These are phyloP conservation scores for Drosophila suzukii DNA, from an alignment of 1,140 invertebrate genomes.

Conservation along the genomic window DNA sequence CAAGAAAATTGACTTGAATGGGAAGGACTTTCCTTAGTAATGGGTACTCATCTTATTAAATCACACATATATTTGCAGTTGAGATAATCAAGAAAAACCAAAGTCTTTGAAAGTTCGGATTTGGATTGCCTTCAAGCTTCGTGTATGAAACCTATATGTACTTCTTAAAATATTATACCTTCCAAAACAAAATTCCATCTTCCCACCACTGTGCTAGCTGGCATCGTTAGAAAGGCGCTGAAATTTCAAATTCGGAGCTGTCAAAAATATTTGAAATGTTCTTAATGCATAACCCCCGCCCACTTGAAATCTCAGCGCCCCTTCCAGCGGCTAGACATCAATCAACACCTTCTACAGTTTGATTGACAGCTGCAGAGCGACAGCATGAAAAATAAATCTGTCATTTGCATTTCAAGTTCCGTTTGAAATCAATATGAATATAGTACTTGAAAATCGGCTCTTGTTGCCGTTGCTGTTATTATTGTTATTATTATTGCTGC, in stretches of 20 bases:
- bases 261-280: slow-evolving; percentile 54
- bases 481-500: slow-evolving; percentile 55
- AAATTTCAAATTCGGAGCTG: slow-evolving; percentile 36
- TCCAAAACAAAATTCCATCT: neutral
- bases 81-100: too few relatives aligned
- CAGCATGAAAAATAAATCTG: slow-evolving; percentile 76
- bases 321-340: slow-evolving; percentile 65
- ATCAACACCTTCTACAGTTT: slow-evolving; percentile 75
- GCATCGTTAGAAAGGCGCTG: neutral
- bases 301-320: neutral
- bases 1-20: too few relatives aligned
- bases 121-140: too few relatives aligned
- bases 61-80: too few relatives aligned
- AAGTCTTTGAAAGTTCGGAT: too few relatives aligned
- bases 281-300: slow-evolving; percentile 6
- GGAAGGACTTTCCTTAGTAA: too few relatives aligned
- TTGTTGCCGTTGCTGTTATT: slow-evolving; percentile 25
- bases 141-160: neutral
- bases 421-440: slow-evolving; percentile 80
- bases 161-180: neutral
- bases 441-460: slow-evolving; percentile 56
- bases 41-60: too few relatives aligned
- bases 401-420: slow-evolving; percentile 76
- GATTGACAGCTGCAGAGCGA: slow-evolving; percentile 73
- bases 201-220: slow-evolving; percentile 9